phyloP scores from a whole-genome alignment of 2,797 vertebrate genomes.

The Eulemur rubriventer region DNA sequence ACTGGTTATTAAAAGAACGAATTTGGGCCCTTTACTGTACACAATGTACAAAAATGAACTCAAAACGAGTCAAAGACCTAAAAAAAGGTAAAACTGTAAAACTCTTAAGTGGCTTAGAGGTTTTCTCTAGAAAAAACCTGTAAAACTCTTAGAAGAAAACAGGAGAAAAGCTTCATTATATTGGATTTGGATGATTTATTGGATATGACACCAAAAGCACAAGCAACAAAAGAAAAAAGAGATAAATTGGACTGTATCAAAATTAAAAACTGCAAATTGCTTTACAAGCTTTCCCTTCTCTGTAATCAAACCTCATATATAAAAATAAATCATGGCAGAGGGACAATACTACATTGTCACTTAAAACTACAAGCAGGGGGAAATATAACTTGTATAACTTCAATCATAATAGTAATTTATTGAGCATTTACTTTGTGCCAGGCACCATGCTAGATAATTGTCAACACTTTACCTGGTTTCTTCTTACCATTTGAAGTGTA shows the following conservation, averaged over 20 bases:
- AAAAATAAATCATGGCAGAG: constrained; percentile 22
- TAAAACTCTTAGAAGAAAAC: neutral
- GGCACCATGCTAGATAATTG: neutral
- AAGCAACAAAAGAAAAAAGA: neutral
- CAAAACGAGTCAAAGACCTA: neutral
- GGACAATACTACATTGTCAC: neutral
- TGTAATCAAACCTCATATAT: constrained; percentile 33
- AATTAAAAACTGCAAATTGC: constrained; percentile 49
- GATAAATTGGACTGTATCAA: neutral
- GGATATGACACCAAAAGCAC: neutral
- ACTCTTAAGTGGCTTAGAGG: too few relatives aligned
- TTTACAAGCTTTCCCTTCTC: constrained; percentile 62
- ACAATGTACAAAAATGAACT: neutral
- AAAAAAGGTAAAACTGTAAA: neutral
- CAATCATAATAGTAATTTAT: neutral
- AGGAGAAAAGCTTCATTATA: neutral
- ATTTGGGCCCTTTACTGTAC: neutral
- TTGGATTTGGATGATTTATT: neutral
- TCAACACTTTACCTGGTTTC: constrained; percentile 6
- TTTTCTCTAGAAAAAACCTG: too few relatives aligned
- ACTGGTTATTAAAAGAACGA: neutral
- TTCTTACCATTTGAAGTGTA: neutral
- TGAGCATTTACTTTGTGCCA: constrained; percentile 32
- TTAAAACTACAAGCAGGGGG: constrained; percentile 33
- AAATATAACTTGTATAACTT: neutral